phyloP scores from a whole-genome alignment of 2,113 vertebrate species.

The Aptenodytes patagonicus region DNA sequence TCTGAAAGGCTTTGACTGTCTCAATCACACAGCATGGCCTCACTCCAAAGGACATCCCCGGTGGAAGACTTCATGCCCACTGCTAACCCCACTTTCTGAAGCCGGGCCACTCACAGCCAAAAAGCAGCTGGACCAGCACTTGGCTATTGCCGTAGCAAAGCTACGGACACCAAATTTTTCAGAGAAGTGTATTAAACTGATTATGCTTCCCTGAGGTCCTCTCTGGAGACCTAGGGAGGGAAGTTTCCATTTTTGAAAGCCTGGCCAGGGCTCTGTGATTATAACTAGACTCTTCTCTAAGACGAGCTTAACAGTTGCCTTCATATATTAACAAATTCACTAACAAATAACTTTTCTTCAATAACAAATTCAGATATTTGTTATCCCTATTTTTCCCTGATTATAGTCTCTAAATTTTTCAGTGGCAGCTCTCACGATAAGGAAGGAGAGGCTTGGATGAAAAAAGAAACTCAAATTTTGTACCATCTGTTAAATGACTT shows the following conservation, averaged over 20 bases:
- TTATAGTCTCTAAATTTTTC: not conserved
- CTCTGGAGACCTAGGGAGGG: not conserved
- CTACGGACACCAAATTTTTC: not conserved
- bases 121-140: not conserved
- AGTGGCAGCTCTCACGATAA: conserved; percentile 24
- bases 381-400: not conserved
- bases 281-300: not conserved
- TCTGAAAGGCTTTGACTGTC: not conserved
- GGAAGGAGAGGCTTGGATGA: conserved; percentile 9
- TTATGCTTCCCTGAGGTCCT: not conserved
- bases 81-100: not conserved
- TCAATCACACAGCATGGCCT: too few species aligned
- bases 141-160: not conserved
- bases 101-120: not conserved
- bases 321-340: not conserved
- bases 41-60: not conserved
- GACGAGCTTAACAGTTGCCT: not conserved
- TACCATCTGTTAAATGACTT: conserved; percentile 68
- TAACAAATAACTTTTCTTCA: not conserved
- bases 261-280: not conserved
- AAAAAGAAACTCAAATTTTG: conserved; percentile 40
- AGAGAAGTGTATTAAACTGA: not conserved
- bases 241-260: not conserved
- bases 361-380: not conserved
- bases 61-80: not conserved